A percentile compares a stretch with the other conserved stretches of the same genome.
Conservation (phyloP, 2,113 vertebrate genomes). For the Pygoscelis antarcticus region DNA sequence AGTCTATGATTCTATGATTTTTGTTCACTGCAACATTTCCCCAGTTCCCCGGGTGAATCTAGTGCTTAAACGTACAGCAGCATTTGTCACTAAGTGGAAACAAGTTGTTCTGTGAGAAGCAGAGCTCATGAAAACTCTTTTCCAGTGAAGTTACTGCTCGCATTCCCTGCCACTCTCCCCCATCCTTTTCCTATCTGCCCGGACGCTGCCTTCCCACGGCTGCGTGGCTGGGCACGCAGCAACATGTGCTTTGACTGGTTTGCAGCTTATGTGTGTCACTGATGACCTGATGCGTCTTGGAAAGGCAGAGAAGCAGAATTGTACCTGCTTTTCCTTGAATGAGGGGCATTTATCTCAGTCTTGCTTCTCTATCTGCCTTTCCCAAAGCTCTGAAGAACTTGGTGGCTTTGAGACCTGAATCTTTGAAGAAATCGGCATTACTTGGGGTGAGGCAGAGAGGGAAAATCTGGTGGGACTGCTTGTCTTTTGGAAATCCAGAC, state of each 20-base stretch:
- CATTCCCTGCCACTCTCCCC: neutral
- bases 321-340: neutral
- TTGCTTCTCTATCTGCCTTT: neutral
- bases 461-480: neutral
- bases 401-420: neutral
- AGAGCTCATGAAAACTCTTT: neutral
- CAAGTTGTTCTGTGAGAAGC: neutral
- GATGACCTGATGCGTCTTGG: neutral
- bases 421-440: neutral
- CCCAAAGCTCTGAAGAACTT: neutral
- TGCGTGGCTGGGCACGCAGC: accelerated
- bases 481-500: neutral
- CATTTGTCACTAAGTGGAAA: neutral
- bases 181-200: neutral
- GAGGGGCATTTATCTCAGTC: neutral
- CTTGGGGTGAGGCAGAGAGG: neutral
- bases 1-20: too few species aligned
- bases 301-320: neutral
- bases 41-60: neutral
- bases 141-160: neutral
- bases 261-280: neutral
- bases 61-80: neutral
- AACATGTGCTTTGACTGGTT: neutral
- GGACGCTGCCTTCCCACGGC: neutral
- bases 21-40: neutral